Evolutionary conservation across 2,888 invertebrate species (phyloP).

Genomic region (Branchipolynoe longqiensis): DNA sequence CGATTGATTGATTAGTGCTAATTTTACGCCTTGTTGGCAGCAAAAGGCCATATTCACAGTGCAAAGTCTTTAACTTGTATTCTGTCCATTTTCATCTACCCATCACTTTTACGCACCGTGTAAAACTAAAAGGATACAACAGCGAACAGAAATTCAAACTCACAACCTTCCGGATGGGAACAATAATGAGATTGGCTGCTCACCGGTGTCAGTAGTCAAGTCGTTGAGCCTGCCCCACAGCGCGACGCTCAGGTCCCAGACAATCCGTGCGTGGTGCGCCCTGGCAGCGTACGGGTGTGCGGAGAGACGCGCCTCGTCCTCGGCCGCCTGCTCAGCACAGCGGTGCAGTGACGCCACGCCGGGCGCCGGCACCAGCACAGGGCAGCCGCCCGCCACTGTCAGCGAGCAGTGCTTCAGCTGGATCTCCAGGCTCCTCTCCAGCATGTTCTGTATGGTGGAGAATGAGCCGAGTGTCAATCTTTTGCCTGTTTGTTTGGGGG

Average conservation of each 20-base stretch:
- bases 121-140: too few species aligned
- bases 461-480: not conserved
- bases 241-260: slow-evolving; percentile 89
- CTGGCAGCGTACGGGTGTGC: slow-evolving; percentile 28
- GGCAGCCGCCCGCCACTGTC: slow-evolving; percentile 83
- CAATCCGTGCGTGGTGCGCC: slow-evolving; percentile 74
- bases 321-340: slow-evolving; percentile 83
- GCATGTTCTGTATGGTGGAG: slow-evolving; percentile 51
- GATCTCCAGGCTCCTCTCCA: slow-evolving; percentile 85
- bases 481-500: not conserved
- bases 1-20: too few species aligned
- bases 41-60: too few species aligned
- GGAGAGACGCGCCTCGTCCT: slow-evolving; percentile 16
- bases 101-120: too few species aligned
- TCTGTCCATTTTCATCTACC: too few species aligned
- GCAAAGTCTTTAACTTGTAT: too few species aligned
- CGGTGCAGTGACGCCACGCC: slow-evolving; percentile 84
- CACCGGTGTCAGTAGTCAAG: slow-evolving; percentile 81
- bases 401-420: slow-evolving; percentile 85
- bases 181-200: not conserved
- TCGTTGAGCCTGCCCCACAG: slow-evolving; percentile 91
- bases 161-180: too few species aligned
- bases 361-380: slow-evolving; percentile 82
- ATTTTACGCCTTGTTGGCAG: too few species aligned
- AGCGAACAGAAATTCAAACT: too few species aligned